Base-by-base conservation (phyloP, 2,113 vertebrate species). In the Zosterops hypoxanthus region DNA sequence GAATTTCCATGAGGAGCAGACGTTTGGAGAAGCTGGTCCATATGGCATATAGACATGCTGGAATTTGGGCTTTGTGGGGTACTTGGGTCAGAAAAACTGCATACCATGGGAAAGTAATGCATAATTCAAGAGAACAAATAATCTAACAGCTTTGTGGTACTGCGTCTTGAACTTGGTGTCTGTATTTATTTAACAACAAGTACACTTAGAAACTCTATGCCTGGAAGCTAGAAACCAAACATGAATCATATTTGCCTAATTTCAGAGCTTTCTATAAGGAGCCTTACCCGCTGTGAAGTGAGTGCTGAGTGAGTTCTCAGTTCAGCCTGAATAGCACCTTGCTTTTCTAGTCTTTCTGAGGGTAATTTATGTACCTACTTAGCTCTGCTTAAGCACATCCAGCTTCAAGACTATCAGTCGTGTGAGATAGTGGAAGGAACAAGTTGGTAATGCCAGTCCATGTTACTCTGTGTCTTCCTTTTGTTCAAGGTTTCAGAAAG, bases 151-250 rank as follows among this genome's bases (percentile, higher is more conserved):
- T 95, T 84, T 94, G 57, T 78, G 28, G 56, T 77, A 79, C 41
- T 64, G 25, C 2, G 0, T 75, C 69, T 94, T 96, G 88, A 94
- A 77, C 86, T 96, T 76, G n/a, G 60, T 92, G 80, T 82, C 95
- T 94, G 88, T 95, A 91, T 95, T 94, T 97, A 71, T 91, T 96
- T 97, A 96, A 78, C 77, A 95, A 95, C 86, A 96, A 94, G 71
- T 91, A 41, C 64, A 65, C 79, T 94, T 86, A 63, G 41, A 63
- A 88, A 56, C 56, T 75, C 24, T 44, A 6, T 92, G 96, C 86
- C 88, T 92, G 86, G 47, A 82, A 97, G 83, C 88, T 91, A 68
- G 52, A 91, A 92, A 92, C 53, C 42, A 86, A 96, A 60, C 57
- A 70, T 83, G 68, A 93, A 83, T 92, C 60, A 19, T 71, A 71